A percentile compares a stretch with the other conserved stretches of the same genome.
phyloP scores from a whole-genome alignment of 2,888 invertebrate genomes.

The Xanthia togata region DNA sequence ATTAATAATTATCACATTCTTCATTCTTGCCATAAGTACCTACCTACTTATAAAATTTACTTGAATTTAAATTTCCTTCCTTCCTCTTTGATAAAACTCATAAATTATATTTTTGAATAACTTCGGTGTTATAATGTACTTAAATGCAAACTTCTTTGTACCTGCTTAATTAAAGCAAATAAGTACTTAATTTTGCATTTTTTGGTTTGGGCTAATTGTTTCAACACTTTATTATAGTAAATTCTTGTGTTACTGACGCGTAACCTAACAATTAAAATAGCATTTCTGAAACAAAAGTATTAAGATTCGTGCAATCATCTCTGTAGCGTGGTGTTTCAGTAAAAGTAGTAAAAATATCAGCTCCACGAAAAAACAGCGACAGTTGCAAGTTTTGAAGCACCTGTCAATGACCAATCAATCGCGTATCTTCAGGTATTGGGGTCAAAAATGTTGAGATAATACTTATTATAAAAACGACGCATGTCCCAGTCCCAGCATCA shows the following conservation, averaged over 20 bases:
- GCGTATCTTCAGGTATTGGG: conserved; percentile 29
- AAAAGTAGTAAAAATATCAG: conserved; percentile 32
- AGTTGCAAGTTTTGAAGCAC: conserved; percentile 15
- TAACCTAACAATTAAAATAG: conserved; percentile 16
- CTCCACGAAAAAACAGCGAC: not conserved
- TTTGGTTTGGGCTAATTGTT: not conserved
- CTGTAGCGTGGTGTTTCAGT: not conserved
- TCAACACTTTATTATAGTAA: not conserved
- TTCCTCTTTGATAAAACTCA: not conserved
- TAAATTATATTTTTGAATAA: not conserved
- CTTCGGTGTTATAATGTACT: too few species aligned
- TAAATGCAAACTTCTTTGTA: not conserved
- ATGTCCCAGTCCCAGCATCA: conserved; percentile 24
- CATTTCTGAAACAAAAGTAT: not conserved
- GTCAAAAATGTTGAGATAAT: conserved; percentile 41
- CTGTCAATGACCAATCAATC: conserved; percentile 31
- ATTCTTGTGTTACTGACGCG: not conserved
- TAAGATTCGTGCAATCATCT: conserved; percentile 12
- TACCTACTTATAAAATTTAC: not conserved
- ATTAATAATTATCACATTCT: not conserved
- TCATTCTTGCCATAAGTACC: not conserved
- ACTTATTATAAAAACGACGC: conserved; percentile 17
- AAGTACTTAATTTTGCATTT: too few species aligned
- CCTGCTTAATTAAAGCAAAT: not conserved
- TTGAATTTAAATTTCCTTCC: not conserved